These are phyloP conservation scores for Prunella strophiata DNA, from an alignment of 2,797 vertebrate species.

Conservation along the genomic window DNA sequence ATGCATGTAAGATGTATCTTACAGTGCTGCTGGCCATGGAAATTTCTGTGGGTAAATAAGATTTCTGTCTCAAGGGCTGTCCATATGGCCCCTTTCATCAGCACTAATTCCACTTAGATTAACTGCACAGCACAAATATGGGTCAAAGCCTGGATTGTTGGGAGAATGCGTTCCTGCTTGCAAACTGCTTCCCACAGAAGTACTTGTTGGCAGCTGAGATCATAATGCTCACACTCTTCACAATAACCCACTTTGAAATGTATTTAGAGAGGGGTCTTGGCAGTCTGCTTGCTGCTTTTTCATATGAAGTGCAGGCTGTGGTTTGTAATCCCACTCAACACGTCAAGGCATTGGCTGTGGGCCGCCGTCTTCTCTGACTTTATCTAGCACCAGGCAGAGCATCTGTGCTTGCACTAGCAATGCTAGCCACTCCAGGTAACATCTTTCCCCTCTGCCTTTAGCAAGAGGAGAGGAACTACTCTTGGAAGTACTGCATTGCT, in stretches of 20 bases:
- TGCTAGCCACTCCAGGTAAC: neutral
- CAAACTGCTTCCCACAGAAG: slow-evolving; percentile 58
- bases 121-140: slow-evolving; percentile 46
- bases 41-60: slow-evolving; percentile 62
- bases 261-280: slow-evolving; percentile 55
- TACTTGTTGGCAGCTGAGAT: slow-evolving; percentile 51
- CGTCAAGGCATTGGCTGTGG: neutral
- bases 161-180: neutral
- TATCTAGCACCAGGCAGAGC: neutral
- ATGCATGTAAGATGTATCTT: neutral
- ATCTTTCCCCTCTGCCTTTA: neutral
- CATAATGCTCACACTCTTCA: slow-evolving; percentile 30
- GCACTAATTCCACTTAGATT: slow-evolving; percentile 65
- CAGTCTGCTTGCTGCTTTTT: slow-evolving; percentile 18
- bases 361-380: neutral
- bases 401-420: neutral
- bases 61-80: slow-evolving; percentile 54
- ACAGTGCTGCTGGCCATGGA: neutral
- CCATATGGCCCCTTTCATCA: slow-evolving; percentile 64
- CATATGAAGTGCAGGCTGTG: neutral
- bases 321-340: slow-evolving; percentile 22
- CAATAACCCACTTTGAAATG: slow-evolving; percentile 56
- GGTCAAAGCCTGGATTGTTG: slow-evolving; percentile 66
- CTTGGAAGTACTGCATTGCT: neutral
- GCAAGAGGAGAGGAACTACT: neutral